Conservation (phyloP, 2,888 invertebrate species). For the Himalopsyche japonica region DNA sequence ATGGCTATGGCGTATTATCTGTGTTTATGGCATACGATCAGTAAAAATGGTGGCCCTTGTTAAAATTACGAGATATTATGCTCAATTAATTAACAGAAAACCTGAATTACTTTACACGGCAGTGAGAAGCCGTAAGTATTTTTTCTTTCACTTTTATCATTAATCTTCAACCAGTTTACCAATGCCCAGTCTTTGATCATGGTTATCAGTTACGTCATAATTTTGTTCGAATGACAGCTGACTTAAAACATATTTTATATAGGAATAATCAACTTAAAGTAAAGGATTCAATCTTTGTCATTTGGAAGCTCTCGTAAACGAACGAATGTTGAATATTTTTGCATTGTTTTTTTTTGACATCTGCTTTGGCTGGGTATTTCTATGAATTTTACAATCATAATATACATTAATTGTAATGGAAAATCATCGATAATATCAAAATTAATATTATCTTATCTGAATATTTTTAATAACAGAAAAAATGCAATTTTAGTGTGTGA, state of each 20-base stretch:
- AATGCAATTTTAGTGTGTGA: too few species aligned
- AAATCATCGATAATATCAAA: too few species aligned
- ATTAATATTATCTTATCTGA: too few species aligned
- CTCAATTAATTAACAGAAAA: constrained; percentile 42
- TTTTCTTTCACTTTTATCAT: not conserved
- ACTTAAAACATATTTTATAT: not conserved
- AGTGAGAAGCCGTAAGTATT: constrained; percentile 47
- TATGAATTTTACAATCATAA: too few species aligned
- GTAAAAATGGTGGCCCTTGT: constrained; percentile 24
- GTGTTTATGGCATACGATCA: not conserved
- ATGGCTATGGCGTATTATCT: too few species aligned
- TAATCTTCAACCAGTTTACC: constrained; percentile 4
- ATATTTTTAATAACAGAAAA: too few species aligned
- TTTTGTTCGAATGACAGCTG: not conserved
- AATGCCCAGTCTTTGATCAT: not conserved
- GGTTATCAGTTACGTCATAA: not conserved
- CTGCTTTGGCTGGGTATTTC: too few species aligned
- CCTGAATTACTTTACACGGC: constrained; percentile 44
- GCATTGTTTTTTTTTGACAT: too few species aligned
- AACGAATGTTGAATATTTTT: too few species aligned
- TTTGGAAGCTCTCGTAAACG: too few species aligned
- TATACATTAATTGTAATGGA: too few species aligned
- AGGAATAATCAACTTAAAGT: not conserved
- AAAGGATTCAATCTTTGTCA: too few species aligned
- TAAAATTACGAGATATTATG: constrained; percentile 41